Evolutionary conservation across 2,888 invertebrate genomes (phyloP).

Genomic region (Hesperia comma): DNA sequence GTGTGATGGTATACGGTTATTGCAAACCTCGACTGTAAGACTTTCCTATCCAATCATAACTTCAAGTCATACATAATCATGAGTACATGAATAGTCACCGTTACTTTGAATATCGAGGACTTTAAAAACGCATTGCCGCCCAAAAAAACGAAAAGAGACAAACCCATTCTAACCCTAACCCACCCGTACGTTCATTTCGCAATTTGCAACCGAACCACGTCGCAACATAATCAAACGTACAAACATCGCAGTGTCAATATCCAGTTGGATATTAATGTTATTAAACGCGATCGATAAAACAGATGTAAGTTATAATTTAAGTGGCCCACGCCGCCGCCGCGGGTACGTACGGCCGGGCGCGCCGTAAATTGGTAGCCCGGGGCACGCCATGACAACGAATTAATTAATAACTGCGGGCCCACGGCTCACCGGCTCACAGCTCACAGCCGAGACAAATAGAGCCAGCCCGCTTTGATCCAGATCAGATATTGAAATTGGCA

Average conservation of each 20-base stretch:
- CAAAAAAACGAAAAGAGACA: too few relatives aligned
- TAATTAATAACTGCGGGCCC: constrained; percentile 23
- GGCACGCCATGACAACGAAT: constrained; percentile 17
- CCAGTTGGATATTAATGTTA: constrained; percentile 13
- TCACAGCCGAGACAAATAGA: neutral
- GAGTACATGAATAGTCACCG: too few relatives aligned
- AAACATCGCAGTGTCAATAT: constrained; percentile 6
- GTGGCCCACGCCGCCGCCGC: constrained; percentile 12
- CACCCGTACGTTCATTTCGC: too few relatives aligned
- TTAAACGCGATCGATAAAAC: constrained; percentile 23
- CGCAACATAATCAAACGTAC: neutral
- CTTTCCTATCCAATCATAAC: too few relatives aligned
- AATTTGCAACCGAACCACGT: too few relatives aligned
- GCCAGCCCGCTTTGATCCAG: constrained; percentile 5
- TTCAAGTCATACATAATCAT: too few relatives aligned
- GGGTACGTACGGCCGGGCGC: neutral
- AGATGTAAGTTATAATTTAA: constrained; percentile 35
- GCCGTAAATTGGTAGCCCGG: constrained; percentile 15
- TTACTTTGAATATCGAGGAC: too few relatives aligned
- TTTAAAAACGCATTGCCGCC: neutral
- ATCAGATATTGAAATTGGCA: constrained; percentile 13
- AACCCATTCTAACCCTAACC: too few relatives aligned
- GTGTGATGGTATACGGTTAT: too few relatives aligned
- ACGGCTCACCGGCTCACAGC: neutral
- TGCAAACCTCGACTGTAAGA: too few relatives aligned